Evolutionary conservation across 2,888 invertebrate species (phyloP).

Genomic region (Dioctria rufipes): DNA sequence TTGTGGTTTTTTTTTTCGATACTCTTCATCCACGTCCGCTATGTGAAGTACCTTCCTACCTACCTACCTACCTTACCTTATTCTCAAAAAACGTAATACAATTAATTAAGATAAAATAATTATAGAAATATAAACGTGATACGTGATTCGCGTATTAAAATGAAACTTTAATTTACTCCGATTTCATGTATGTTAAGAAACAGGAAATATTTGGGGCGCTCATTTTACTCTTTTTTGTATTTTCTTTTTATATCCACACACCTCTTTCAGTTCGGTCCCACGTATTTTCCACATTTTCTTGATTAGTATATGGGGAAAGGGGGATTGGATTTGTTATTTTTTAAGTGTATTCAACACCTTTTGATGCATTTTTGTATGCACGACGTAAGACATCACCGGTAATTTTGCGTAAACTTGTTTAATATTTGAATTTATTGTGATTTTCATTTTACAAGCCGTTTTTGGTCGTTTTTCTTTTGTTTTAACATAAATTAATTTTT

Average conservation of each 20-base stretch:
- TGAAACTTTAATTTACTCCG: slow-evolving; percentile 47
- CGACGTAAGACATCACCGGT: neutral
- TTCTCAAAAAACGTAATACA: slow-evolving; percentile 10
- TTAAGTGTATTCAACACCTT: slow-evolving; percentile 20
- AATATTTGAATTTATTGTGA: neutral
- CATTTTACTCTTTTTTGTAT: neutral
- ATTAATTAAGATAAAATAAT: slow-evolving; percentile 53
- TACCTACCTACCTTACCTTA: neutral
- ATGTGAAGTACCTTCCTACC: neutral
- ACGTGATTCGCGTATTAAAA: slow-evolving; percentile 46
- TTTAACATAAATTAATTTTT: no score
- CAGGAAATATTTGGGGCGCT: slow-evolving; percentile 34
- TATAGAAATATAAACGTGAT: slow-evolving; percentile 51
- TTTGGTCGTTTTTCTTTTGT: no score
- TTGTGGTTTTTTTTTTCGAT: no score
- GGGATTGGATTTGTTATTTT: slow-evolving; percentile 1
- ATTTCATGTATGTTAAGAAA: slow-evolving; percentile 37
- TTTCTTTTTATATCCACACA: neutral
- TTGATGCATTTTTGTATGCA: slow-evolving; percentile 31
- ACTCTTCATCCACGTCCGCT: no score
- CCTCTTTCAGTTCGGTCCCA: slow-evolving; percentile 26
- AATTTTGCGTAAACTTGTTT: slow-evolving; percentile 1
- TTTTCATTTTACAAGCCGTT: neutral
- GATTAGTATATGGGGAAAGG: neutral
- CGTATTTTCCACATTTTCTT: slow-evolving; percentile 11